Percentiles rank a stretch among this genome's conserved stretches.
These are phyloP conservation scores for Galagoides demidoff DNA, from an alignment of 2,797 vertebrate genomes.

Conservation along the genomic window DNA sequence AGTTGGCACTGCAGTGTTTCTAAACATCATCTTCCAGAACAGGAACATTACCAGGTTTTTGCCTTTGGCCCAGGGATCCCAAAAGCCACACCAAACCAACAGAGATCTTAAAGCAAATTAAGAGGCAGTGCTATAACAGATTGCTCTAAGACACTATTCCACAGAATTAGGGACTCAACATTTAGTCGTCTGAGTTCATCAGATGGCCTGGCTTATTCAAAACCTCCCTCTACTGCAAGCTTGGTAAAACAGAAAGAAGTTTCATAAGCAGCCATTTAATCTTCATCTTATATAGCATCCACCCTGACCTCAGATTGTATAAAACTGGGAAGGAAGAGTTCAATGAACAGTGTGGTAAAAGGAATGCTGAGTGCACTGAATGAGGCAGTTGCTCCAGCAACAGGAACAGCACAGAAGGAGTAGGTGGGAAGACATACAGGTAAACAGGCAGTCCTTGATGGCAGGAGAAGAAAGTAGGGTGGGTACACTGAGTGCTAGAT, in stretches of 20 bases:
- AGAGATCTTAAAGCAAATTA: slow-evolving; percentile 24
- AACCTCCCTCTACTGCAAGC: neutral
- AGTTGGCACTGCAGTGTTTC: neutral
- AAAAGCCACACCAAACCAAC: slow-evolving; percentile 4
- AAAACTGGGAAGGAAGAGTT: neutral
- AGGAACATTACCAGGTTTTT: neutral
- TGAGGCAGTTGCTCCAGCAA: slow-evolving; percentile 55
- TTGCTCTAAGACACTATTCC: slow-evolving; percentile 1
- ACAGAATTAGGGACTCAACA: slow-evolving; percentile 27
- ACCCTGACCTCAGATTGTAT: neutral
- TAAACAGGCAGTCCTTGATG: neutral
- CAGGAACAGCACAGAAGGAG: neutral
- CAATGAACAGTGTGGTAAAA: neutral
- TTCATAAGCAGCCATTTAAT: slow-evolving; percentile 22
- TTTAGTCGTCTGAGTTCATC: neutral
- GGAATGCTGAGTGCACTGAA: neutral
- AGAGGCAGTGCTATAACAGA: neutral
- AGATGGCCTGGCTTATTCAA: neutral
- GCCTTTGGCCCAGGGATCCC: neutral
- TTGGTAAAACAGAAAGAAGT: neutral
- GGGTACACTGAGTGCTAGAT: neutral
- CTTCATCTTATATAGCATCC: slow-evolving; percentile 3
- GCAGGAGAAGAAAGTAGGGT: neutral
- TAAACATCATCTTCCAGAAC: slow-evolving; percentile 13
- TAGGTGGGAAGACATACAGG: neutral